Conservation (phyloP, 35 echinoderm and acorn worm genomes). For the Amphiura filiformis region DNA sequence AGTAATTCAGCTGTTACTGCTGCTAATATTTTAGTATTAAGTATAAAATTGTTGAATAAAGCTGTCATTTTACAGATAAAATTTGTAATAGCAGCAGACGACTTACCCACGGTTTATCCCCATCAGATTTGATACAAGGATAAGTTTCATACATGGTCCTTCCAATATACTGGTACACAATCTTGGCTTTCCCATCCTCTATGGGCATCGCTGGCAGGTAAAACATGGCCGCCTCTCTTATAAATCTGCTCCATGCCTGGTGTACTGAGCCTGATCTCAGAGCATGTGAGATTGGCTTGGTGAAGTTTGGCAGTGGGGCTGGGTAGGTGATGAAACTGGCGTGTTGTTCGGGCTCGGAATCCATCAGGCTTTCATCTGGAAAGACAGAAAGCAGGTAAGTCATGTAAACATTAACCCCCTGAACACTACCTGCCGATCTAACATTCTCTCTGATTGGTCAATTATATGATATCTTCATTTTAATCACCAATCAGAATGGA, state of each 20-base stretch:
- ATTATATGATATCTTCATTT: no score
- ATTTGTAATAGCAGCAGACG: no score
- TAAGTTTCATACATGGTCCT: constrained; percentile 25
- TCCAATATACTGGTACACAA: constrained; percentile 3
- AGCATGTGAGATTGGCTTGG: neutral
- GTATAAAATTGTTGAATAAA: no score
- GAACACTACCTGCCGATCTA: no score
- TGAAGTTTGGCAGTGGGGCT: neutral
- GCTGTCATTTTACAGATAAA: no score
- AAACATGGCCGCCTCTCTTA: neutral
- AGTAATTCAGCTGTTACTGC: no score
- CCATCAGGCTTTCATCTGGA: neutral
- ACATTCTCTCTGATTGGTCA: no score
- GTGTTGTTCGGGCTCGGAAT: neutral
- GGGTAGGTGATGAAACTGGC: neutral
- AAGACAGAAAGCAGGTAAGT: neutral
- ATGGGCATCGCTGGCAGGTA: constrained; percentile 5
- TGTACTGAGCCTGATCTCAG: neutral
- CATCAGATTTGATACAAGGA: constrained; percentile 6
- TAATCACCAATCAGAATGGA: no score
- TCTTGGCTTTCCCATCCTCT: constrained; percentile 15
- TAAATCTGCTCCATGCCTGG: constrained; percentile 4
- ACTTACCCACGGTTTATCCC: constrained; percentile 11
- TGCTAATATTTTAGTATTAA: no score
- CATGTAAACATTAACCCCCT: no score